These are phyloP conservation scores for Poeciliopsis infans DNA, from an alignment of 2,797 vertebrate species.

Conservation along the genomic window DNA sequence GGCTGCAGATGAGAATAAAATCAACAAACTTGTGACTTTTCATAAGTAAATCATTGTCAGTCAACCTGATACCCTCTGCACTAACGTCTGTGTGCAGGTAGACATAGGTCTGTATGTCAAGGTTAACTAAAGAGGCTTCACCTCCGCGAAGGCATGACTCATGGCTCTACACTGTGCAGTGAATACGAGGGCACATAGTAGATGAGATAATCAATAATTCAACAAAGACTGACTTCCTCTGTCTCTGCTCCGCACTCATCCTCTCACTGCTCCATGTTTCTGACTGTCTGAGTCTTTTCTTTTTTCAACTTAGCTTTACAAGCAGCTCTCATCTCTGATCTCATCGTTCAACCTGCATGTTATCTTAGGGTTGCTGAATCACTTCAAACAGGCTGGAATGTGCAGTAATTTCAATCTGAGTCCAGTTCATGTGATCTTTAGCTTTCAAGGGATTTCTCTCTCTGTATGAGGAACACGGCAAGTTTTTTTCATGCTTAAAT, in stretches of 20 bases:
- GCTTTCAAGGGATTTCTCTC: conserved; percentile 46
- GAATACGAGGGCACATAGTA: conserved; percentile 68
- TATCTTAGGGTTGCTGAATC: conserved; percentile 21
- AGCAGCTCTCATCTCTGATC: conserved; percentile 33
- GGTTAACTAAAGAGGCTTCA: conserved; percentile 36
- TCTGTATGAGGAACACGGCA: conserved; percentile 28
- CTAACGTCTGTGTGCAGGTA: conserved; percentile 6
- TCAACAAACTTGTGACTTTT: neutral
- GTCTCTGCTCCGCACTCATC: conserved; percentile 31
- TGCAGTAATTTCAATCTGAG: conserved; percentile 34
- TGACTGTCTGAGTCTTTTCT: conserved; percentile 50
- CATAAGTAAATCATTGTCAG: neutral
- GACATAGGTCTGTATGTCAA: conserved; percentile 17
- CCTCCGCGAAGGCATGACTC: conserved; percentile 58
- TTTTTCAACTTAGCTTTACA: conserved; percentile 19
- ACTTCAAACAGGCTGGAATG: conserved; percentile 44
- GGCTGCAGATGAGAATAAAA: neutral
- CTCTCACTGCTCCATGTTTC: conserved; percentile 23
- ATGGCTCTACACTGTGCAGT: conserved; percentile 48
- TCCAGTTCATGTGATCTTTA: conserved; percentile 34
- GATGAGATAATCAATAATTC: conserved; percentile 80
- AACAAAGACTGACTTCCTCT: conserved; percentile 69
- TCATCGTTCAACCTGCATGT: conserved; percentile 1
- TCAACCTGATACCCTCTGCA: neutral
- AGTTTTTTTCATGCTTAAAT: conserved; percentile 13